Evolutionary conservation across 37 sponge, comb jelly and placozoan genomes (phyloP), one percentile per base, ranked within the genome.

Genomic region (Spongia lamella): DNA sequence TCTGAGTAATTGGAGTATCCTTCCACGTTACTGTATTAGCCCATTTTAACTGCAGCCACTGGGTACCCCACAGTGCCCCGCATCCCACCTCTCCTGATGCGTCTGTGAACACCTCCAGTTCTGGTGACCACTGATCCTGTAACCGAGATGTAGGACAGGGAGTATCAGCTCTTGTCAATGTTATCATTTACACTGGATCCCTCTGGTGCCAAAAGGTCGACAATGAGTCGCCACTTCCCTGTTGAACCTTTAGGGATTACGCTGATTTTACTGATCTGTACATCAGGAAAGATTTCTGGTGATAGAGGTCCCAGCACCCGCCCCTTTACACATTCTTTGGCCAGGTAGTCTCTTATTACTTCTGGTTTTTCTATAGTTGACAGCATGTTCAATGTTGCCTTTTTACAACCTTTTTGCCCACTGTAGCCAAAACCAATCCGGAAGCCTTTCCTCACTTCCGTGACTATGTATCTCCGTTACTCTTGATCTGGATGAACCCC

Each of bases 191-290:
- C 57, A 56, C 57, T 56, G 6, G 3, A 25, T 3, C 57, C 57
- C 57, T 56, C 57, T 5, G 57, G 57, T 3, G 57, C 21, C 25
- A 25, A 56, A 21, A 56, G 21, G 6, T 56, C 57, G 25, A 56
- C 2, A 5, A 56, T 56, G 57, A 56, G 57, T 3, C 7, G 57
- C 57, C 57, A 56, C 57, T 56, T 56, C 25, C 57, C 57, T 56
- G 57, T 7, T 2, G 2, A 7, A 25, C 57, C 57, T 56, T 56
- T 56, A 7, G 57, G 57, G 57, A 56, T 56, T 26, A 56, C 57
- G 3, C 57, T 25, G 25, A 56, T 26, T 25, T 5, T 2, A 2
- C 57, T 56, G 57, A 6, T 5, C 21, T 56, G 57, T 2, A 56
- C 57, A 21, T 56, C 25, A 5, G 57, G 57, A 3, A 56, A 56